Percentiles rank a stretch among this genome's conserved stretches.
These are phyloP conservation scores for Enteromius radiatus DNA, from an alignment of 2,797 vertebrate species.

Conservation along the genomic window DNA sequence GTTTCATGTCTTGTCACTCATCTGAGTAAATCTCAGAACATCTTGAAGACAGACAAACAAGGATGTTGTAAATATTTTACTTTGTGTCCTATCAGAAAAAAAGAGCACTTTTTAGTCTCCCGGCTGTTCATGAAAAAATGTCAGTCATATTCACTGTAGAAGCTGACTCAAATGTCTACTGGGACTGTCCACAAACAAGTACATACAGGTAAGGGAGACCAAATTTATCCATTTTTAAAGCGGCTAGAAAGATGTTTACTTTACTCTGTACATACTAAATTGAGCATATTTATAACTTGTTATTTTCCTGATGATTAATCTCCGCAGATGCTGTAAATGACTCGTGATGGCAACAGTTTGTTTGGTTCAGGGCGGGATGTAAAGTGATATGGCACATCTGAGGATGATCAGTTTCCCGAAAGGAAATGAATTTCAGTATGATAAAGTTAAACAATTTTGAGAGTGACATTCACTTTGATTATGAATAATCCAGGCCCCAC, in stretches of 20 bases:
- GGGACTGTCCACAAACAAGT: slow-evolving; percentile 10
- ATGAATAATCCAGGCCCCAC: slow-evolving; percentile 77
- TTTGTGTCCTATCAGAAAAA: slow-evolving; percentile 7
- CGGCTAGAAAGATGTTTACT: neutral
- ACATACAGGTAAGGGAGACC: neutral
- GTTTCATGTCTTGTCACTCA: slow-evolving; percentile 24
- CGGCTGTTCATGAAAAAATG: slow-evolving; percentile 9
- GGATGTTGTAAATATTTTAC: slow-evolving; percentile 31
- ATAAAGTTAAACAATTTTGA: slow-evolving; percentile 38
- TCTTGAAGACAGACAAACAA: slow-evolving; percentile 14
- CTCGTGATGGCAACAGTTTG: slow-evolving; percentile 17
- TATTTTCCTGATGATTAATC: slow-evolving; percentile 19
- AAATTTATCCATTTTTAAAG: neutral
- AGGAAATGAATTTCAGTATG: neutral
- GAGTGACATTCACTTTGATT: slow-evolving; percentile 65
- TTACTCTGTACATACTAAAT: slow-evolving; percentile 13
- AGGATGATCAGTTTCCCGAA: slow-evolving; percentile 10
- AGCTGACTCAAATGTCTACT: neutral
- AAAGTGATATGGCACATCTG: neutral
- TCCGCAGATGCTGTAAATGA: slow-evolving; percentile 1
- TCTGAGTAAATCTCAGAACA: slow-evolving; percentile 9
- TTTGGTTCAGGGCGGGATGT: neutral
- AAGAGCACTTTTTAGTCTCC: neutral
- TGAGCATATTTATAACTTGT: neutral
- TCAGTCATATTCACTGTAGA: neutral